These are phyloP conservation scores for Epicauta chinensis DNA, from an alignment of 1,140 invertebrate species.

Conservation along the genomic window DNA sequence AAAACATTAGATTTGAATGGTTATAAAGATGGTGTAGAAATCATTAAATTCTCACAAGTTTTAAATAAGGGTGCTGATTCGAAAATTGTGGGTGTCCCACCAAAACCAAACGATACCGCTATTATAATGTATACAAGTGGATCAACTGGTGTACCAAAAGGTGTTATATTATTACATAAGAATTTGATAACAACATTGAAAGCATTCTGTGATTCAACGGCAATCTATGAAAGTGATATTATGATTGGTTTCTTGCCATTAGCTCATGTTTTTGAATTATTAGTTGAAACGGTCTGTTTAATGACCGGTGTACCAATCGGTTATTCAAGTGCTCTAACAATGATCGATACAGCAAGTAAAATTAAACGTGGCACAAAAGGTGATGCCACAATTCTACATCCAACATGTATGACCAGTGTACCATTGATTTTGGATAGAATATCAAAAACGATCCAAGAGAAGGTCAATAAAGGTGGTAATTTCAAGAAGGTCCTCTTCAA, in stretches of 20 bases:
- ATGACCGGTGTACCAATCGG: conserved; percentile 89
- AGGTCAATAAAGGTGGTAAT: conserved; percentile 70
- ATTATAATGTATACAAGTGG: conserved; percentile 97
- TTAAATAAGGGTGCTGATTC: conserved; percentile 45
- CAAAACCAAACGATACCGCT: conserved; percentile 69
- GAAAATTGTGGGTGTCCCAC: conserved; percentile 46
- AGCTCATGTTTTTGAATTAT: conserved; percentile 95
- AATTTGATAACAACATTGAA: conserved; percentile 87
- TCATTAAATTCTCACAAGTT: conserved; percentile 58
- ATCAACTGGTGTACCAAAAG: conserved; percentile 87
- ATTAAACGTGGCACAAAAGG: conserved; percentile 88
- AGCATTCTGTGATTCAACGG: conserved; percentile 76
- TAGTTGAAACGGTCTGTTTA: conserved; percentile 68
- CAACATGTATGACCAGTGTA: conserved; percentile 92
- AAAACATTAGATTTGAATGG: conserved; percentile 59
- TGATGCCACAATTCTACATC: conserved; percentile 83
- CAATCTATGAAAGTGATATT: conserved; percentile 66
- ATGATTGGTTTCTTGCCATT: conserved; percentile 94
- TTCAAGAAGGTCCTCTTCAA: conserved; percentile 78
- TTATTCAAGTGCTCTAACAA: conserved; percentile 91
- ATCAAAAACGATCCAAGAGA: conserved; percentile 91
- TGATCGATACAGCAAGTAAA: conserved; percentile 93
- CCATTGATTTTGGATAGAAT: conserved; percentile 93
- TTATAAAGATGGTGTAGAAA: conserved; percentile 60
- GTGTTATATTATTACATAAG: conserved; percentile 77